Base-by-base conservation (phyloP, 2,113 vertebrate species). In the Grus americana region DNA sequence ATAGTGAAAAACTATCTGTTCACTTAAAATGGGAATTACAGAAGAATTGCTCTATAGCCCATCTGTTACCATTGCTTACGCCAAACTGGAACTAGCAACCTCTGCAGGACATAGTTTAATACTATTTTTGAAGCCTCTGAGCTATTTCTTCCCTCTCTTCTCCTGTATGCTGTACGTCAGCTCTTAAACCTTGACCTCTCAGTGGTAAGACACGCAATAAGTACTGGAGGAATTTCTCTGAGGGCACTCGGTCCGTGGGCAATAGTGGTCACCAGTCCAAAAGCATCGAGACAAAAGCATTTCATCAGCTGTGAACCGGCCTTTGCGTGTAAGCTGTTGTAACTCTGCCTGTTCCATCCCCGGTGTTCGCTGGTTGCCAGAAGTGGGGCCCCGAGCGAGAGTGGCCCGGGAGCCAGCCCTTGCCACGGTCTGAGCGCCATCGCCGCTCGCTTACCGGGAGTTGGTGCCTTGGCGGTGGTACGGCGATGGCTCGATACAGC, bases 211-310 rank as follows among this genome's bases (percentile, higher is more conserved):
- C 83, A 24, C 55, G 38, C 42, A 26, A 42, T 73, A 85, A 92
- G 90, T 92, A 87, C 54, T 80, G 86, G 87, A 79, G 86, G 40
- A 67, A 84, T 90, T 83, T 88, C 90, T 66, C 55, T 70, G 82
- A 88, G 96, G 87, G 65, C 47, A 16, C 58, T 80, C 44, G 23
- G 87, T 82, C 86, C 62, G 40, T 91, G 84, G 84, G 30, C 68
- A 70, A 14, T 96, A 95, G 95, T 85, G 91, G 86, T 73, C 66
- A 62, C 70, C 70, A 52, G 67, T n/a, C 67, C 62, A 68, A 92
- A 91, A 65, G 83, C 82, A 86, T 90, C 79, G 89, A 75, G 92
- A 90, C 59, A 97, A 93, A 89, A 92, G 38, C 52, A 32, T 93
- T 97, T 95, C 87, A 58, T 91, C 72, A 83, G 71, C 88, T 79